Base-by-base conservation (phyloP, 1,140 invertebrate genomes). In the Zelostemma sp. region DNA sequence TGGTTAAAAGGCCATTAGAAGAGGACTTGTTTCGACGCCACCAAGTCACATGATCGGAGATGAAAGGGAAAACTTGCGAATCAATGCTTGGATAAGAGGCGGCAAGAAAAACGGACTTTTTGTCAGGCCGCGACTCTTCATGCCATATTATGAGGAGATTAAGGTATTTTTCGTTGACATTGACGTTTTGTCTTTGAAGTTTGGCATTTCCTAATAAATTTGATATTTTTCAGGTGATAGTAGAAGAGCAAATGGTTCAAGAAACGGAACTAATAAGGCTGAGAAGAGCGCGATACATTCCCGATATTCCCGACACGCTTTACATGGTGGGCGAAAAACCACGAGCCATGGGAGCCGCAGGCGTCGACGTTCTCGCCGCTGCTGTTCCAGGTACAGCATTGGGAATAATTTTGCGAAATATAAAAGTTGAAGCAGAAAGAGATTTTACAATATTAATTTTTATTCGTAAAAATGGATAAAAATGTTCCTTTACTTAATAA, bases 61-160 rank as follows among this genome's bases (percentile, higher is more conserved):
- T 51, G 90, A 91, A 58, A 83, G 88, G 14, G 89, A 90, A 70
- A 90, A 91, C 78, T 83, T 90, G 16, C 85, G 91, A 50, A 89
- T 93, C n/a, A 93, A 94, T 76, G 93, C 95, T 18, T 97, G 95
- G 95, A 92, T 95, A 69, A 88, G 93, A 38, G 89, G 90, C 16
- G 89, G 90, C 9, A 91, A 92, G 45, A 92, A 92, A 75, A 93
- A 92, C 77, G 93, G 94, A 40, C 85, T 95, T 18, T 95, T 93
- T 84, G 90, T 95, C 0, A 90, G 93, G 70, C 95, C 96, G 41
- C 87, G 96, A 16, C 88, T 97, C 21, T 98, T 97, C 83, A 92
- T 94, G 88, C 96, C 96, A 11, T 97, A 97, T 82, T 94, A 95
- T 73, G 96, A 98, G 79, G 96, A 97, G 87, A 91, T 95, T 1